Evolutionary conservation across 2,888 invertebrate genomes (phyloP), one percentile per base, ranked within the genome.

Genomic region (Lasioglossum lativentre): DNA sequence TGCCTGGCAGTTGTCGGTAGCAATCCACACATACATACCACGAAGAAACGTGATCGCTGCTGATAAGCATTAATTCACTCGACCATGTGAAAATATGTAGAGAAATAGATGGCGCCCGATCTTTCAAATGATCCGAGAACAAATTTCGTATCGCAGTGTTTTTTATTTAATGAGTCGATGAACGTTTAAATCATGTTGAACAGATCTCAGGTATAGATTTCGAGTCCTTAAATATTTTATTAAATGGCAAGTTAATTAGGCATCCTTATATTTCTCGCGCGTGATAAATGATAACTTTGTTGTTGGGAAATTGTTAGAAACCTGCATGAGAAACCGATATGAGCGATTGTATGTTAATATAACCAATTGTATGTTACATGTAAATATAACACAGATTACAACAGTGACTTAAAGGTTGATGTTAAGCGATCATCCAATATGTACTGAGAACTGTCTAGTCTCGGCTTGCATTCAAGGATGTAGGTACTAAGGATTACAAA

Each of bases 71-170:
- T 75, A 66, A 75, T 81, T 59, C 45, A 59, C 12, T 59, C 59
- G 52, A 52, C 72, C 56, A 42, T 34, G 75, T 68, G 73, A 80
- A 84, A 86, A 78, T 73, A 42, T 63, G 45, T 12, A 16, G 84
- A 80, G 75, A 68, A 78, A 45, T 34, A 3, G 4, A 40, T 8
- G 6, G n/a, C 45, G 75, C 27, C 47, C 75, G 14, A 75, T 78
- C n/a, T 78, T 68, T 42, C 34, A 68, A 79, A 73, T 27, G 30
- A 30, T 16, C 30, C 30, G 19, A 34, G 66, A 66, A 66, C 19
- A 34, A 34, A 66, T 66, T 34, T 34, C 14, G 19, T 19, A 16
- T 19, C 2, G 30, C 5, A 30, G 12, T 30, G 63, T 63, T 14
- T 5, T 30, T 14, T 30, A n/a, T 30, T 5, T 63, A 27, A 63